Percentiles rank a stretch among this genome's conserved stretches.
phyloP scores from a whole-genome alignment of 2,797 vertebrate species.

The Pantherophis alleghaniensis region DNA sequence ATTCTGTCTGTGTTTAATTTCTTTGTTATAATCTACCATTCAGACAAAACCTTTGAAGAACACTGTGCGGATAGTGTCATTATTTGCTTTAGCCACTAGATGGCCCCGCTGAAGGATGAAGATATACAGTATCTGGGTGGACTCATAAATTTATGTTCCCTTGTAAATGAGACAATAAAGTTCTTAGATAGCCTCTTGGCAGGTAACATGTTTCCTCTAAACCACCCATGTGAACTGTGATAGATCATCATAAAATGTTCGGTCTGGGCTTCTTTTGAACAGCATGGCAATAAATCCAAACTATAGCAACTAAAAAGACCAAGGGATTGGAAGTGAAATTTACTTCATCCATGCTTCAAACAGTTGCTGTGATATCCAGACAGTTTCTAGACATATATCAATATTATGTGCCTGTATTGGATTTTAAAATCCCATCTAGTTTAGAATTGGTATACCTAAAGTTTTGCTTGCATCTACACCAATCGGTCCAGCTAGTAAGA shows the following conservation, averaged over 20 bases:
- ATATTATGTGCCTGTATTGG: neutral
- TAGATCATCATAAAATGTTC: neutral
- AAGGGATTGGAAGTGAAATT: neutral
- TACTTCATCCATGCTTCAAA: neutral
- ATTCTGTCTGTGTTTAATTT: neutral
- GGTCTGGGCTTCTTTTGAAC: neutral
- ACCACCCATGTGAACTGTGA: neutral
- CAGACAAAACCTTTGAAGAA: neutral
- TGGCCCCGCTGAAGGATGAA: neutral
- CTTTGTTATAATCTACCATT: neutral
- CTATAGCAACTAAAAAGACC: neutral
- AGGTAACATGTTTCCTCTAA: neutral
- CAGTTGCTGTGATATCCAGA: neutral
- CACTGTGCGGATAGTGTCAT: neutral
- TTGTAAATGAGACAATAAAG: neutral
- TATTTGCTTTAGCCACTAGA: neutral
- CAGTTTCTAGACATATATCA: neutral
- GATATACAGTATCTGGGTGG: neutral
- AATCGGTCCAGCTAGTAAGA: neutral
- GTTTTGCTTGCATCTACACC: neutral
- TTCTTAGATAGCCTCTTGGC: neutral
- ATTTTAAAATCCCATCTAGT: neutral
- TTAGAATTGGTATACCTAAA: neutral
- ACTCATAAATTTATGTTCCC: neutral
- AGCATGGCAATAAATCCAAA: neutral